Evolutionary conservation across 30 jellyfish, hydroid and myxozoan genomes (phyloP).

Genomic region (Pelagia noctiluca): DNA sequence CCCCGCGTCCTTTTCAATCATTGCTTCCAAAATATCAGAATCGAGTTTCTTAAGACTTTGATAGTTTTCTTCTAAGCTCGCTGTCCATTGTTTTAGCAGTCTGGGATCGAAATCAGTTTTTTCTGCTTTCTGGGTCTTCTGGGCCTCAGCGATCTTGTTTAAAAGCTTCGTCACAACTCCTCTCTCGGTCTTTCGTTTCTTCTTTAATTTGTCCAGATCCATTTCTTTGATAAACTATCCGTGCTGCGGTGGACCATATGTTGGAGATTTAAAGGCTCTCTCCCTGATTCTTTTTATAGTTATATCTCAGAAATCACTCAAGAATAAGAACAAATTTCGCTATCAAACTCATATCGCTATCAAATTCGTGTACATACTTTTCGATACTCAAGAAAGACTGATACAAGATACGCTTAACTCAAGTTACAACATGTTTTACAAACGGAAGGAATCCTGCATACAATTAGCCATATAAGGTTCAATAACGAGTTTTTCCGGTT

Average conservation of each 20-base stretch:
- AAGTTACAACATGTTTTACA: too few relatives aligned
- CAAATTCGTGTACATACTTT: too few relatives aligned
- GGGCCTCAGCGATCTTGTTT: neutral
- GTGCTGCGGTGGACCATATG: neutral
- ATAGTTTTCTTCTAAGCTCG: neutral
- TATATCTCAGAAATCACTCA: neutral
- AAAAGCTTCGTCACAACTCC: neutral
- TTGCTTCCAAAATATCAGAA: neutral
- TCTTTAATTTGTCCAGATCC: neutral
- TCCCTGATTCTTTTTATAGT: neutral
- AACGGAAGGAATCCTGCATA: too few relatives aligned
- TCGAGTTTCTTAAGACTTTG: neutral
- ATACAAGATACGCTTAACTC: too few relatives aligned
- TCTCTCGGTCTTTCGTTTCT: neutral
- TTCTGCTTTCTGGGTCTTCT: neutral
- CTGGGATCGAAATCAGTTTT: neutral
- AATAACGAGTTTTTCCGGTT: too few relatives aligned
- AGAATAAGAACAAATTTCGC: neutral
- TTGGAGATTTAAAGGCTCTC: neutral
- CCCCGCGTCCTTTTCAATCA: neutral
- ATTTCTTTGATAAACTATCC: neutral
- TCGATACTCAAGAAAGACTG: too few relatives aligned
- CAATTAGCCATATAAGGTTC: too few relatives aligned
- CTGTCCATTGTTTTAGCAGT: neutral
- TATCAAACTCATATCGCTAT: too few relatives aligned